Conservation (phyloP, 2,113 vertebrate genomes). For the Caretta caretta region DNA sequence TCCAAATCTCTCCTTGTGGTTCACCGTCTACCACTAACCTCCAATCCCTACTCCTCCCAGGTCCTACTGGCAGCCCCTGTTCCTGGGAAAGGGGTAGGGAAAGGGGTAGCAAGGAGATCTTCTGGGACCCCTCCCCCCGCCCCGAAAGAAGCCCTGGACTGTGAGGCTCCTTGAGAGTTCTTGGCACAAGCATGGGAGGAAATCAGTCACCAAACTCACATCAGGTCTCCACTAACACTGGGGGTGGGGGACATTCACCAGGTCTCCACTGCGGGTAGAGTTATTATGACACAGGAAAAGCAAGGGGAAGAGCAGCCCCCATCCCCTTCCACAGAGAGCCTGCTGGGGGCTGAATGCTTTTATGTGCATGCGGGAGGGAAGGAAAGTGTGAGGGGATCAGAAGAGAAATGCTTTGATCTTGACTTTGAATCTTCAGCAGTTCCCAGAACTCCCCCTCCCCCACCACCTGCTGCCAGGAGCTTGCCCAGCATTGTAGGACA, state of each 20-base stretch:
- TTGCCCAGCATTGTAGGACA: neutral
- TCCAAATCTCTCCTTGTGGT: slow-evolving; percentile 33
- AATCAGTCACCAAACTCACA: neutral
- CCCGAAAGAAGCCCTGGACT: slow-evolving; percentile 9
- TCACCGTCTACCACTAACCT: slow-evolving; percentile 42
- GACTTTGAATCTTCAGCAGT: slow-evolving; percentile 74
- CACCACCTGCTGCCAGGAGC: neutral
- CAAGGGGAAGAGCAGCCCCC: slow-evolving; percentile 4
- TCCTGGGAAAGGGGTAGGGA: neutral
- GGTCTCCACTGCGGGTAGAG: slow-evolving; percentile 41
- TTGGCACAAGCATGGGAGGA: neutral
- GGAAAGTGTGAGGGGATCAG: slow-evolving; percentile 69
- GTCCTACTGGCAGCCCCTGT: slow-evolving; percentile 24
- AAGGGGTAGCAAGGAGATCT: neutral
- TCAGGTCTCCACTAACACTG: neutral
- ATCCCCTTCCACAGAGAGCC: slow-evolving; percentile 48
- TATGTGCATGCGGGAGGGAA: slow-evolving; percentile 75
- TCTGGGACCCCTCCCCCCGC: slow-evolving; percentile 10
- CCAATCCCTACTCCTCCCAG: slow-evolving; percentile 68
- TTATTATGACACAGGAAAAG: slow-evolving; percentile 64
- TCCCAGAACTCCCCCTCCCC: slow-evolving; percentile 34
- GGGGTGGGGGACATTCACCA: slow-evolving; percentile 33
- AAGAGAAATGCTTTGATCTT: slow-evolving; percentile 78
- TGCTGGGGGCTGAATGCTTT: slow-evolving; percentile 69
- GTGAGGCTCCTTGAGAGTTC: neutral